Evolutionary conservation across 1,140 invertebrate species (phyloP), one percentile per base, ranked within the genome.

Genomic region (Diachasmimorpha longicaudata): DNA sequence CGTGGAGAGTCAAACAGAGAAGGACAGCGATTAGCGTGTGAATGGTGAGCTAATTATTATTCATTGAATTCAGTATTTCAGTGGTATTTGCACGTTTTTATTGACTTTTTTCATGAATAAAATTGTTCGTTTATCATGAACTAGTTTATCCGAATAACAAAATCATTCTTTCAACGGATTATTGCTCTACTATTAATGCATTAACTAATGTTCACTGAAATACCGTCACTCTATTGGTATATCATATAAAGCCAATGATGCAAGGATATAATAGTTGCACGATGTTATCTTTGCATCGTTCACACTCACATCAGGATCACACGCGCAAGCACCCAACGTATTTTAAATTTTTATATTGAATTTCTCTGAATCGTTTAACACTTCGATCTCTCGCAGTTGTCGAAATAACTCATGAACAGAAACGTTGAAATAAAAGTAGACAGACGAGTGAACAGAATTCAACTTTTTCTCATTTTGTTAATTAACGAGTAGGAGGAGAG

Each of bases 21-120:
- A 74, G 79, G 42, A 75, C 77, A 76, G 84, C 81, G 85, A 89
- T 88, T 88, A 89, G 86, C 83, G 81, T 75, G 76, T 76, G 82
- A 80, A 85, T 79, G 79, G 73, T 2, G 19, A 16, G 4, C 1
- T 25, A 25, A 31, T 52, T 14, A 52, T 25, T 58, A 37, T 63
- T 13, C 25, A 5, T 42, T 19, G 16, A 46, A 13, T 46, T 46
- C 68, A 44, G 37, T 70, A 70, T 70, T 70, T 42, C 37, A 63
- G 23, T 63, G 58, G 19, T 63, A 55, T 31, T 31, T 31, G 6
- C 6, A 3, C 31, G 6, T 31, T 31, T 31, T 31, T 31, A 31
- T 31, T 31, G 2, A 31, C n/a, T n/a, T n/a, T n/a, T n/a, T n/a
- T n/a, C n/a, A n/a, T 31, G 6, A 31, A 31, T 3, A 31, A 6